These are phyloP conservation scores for Lagocephalus sceleratus DNA, from an alignment of 2,797 vertebrate genomes.

Conservation along the genomic window DNA sequence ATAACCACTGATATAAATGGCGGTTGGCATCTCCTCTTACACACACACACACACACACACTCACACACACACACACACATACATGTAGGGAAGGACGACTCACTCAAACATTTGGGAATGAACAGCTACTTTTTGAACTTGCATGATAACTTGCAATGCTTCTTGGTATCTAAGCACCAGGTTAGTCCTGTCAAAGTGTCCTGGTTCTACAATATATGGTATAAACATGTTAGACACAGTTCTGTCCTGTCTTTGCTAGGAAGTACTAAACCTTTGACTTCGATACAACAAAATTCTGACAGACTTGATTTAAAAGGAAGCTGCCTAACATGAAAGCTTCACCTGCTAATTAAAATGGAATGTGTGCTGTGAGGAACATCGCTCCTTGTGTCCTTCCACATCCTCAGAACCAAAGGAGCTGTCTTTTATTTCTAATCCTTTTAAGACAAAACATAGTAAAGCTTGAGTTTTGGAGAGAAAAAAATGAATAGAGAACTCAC, in stretches of 20 bases:
- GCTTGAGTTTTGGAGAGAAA: not conserved
- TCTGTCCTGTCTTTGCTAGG: not conserved
- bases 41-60: no score
- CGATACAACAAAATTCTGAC: constrained; percentile 2
- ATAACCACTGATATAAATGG: constrained; percentile 38
- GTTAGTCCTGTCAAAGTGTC: no score
- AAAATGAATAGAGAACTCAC: constrained; percentile 30
- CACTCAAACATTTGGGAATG: constrained; percentile 12
- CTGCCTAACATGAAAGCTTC: not conserved
- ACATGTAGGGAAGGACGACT: constrained; percentile 39
- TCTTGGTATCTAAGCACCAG: not conserved
- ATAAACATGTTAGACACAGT: no score
- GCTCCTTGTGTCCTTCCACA: not conserved
- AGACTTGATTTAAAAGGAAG: no score
- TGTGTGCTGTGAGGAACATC: constrained; percentile 1
- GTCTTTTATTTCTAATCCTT: not conserved
- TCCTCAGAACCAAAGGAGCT: not conserved
- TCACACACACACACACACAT: constrained; percentile 23
- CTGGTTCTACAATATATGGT: no score
- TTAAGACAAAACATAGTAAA: constrained; percentile 1
- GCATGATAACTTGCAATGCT: constrained; percentile 25
- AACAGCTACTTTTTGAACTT: constrained; percentile 36
- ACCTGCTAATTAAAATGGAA: constrained; percentile 18
- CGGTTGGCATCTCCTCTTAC: constrained; percentile 31
- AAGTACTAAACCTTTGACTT: constrained; percentile 22